Conservation (phyloP, 2,888 invertebrate genomes). For the Netelia fuscicornis region DNA sequence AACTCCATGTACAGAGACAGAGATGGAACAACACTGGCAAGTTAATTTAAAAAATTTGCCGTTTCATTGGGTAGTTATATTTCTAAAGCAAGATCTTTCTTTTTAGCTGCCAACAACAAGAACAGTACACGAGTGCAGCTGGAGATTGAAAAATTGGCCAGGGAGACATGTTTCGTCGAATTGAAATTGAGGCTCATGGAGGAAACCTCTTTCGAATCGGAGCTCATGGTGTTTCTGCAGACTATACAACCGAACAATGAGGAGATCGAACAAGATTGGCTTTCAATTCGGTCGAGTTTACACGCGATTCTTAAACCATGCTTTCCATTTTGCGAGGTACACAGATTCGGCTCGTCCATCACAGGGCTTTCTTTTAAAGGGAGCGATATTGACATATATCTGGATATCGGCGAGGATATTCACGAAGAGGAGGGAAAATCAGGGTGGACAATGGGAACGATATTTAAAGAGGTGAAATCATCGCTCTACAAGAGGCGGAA, state of each 20-base stretch:
- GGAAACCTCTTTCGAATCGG: conserved; percentile 74
- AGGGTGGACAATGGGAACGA: conserved; percentile 66
- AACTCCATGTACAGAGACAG: conserved; percentile 73
- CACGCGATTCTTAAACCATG: conserved; percentile 71
- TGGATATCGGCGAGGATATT: conserved; percentile 84
- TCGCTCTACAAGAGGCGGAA: conserved; percentile 83
- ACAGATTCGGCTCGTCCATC: conserved; percentile 91
- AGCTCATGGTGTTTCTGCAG: conserved; percentile 75
- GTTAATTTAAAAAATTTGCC: neutral
- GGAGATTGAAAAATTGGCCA: neutral
- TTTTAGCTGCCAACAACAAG: conserved; percentile 14
- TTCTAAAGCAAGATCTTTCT: neutral
- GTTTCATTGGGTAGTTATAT: neutral
- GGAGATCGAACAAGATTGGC: conserved; percentile 75
- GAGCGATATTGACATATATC: conserved; percentile 91
- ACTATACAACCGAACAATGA: conserved; percentile 72
- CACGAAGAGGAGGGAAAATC: conserved; percentile 72
- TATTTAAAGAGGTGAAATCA: conserved; percentile 83
- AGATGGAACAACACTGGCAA: conserved; percentile 60
- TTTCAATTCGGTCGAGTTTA: conserved; percentile 73
- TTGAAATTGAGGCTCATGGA: conserved; percentile 74
- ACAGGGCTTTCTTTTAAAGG: conserved; percentile 89
- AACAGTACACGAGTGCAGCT: neutral
- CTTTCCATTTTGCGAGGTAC: conserved; percentile 82
- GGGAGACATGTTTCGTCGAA: conserved; percentile 72